Evolutionary conservation across 2,888 invertebrate genomes (phyloP).

Genomic region (Litoditis marina): DNA sequence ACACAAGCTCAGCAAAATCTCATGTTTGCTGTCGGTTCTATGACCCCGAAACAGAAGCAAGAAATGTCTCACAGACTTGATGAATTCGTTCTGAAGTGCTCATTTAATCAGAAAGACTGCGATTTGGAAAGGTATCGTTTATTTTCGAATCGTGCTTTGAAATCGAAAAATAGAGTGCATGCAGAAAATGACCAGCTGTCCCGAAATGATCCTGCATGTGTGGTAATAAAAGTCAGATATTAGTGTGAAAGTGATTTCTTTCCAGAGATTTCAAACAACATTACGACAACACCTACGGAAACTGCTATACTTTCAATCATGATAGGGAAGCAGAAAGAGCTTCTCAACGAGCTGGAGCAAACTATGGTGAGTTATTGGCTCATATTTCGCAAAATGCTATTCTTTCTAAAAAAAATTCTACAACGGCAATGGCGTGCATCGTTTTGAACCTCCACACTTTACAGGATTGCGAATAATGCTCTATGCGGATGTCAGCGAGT

Average conservation of each 20-base stretch:
- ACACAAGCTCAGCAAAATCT: conserved; percentile 59
- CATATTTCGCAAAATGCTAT: background rate
- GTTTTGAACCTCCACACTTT: background rate
- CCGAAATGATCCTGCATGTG: too few species aligned
- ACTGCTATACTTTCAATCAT: conserved; percentile 60
- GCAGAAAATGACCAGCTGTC: too few species aligned
- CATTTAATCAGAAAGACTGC: conserved; percentile 61
- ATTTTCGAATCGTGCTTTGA: too few species aligned
- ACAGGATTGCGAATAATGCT: conserved; percentile 57
- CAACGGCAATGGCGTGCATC: too few species aligned
- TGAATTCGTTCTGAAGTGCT: conserved; percentile 60
- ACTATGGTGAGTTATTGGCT: conserved; percentile 48
- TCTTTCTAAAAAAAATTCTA: too few species aligned
- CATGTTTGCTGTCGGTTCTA: conserved; percentile 59
- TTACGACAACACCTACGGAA: conserved; percentile 60
- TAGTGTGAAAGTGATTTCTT: too few species aligned
- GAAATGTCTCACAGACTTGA: conserved; percentile 54
- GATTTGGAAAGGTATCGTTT: conserved; percentile 49
- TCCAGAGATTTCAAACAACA: conserved; percentile 56
- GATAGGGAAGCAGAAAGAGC: conserved; percentile 52
- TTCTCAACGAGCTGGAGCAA: conserved; percentile 60
- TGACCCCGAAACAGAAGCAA: conserved; percentile 44
- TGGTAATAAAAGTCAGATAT: too few species aligned
- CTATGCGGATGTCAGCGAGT: conserved; percentile 59
- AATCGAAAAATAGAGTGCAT: too few species aligned